A percentile compares a stretch with the other conserved stretches of the same genome.
phyloP scores from a whole-genome alignment of 2,113 vertebrate species.

The Raphicerus campestris region DNA sequence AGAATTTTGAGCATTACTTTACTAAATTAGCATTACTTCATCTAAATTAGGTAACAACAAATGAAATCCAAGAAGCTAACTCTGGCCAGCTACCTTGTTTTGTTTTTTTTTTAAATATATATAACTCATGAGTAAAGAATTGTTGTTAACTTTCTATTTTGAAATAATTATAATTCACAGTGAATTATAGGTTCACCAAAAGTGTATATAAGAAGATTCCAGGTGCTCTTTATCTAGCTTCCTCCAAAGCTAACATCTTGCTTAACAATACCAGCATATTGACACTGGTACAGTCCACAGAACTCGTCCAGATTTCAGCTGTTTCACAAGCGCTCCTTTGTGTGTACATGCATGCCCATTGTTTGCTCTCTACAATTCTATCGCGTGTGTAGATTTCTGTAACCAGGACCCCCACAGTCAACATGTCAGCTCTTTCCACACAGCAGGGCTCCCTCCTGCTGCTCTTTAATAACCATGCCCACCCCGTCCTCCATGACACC shows the following conservation, averaged over 20 bases:
- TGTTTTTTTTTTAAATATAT: not conserved
- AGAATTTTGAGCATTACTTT: too few species aligned
- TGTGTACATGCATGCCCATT: not conserved
- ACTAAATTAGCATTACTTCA: too few species aligned
- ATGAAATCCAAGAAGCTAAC: not conserved
- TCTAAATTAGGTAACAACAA: not conserved
- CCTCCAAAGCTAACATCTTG: not conserved
- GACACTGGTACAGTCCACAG: not conserved
- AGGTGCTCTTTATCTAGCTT: not conserved
- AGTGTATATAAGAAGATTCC: not conserved
- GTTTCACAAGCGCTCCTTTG: not conserved
- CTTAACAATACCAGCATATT: not conserved
- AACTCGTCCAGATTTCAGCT: too few species aligned
- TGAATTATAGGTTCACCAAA: not conserved
- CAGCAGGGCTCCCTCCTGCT: not conserved
- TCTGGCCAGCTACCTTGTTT: not conserved
- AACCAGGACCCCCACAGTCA: not conserved
- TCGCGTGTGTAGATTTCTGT: not conserved
- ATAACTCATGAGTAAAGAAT: not conserved
- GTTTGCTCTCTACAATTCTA: not conserved
- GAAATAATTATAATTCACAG: not conserved
- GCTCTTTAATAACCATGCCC: rapidly evolving
- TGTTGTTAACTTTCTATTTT: not conserved
- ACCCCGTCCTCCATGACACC: not conserved
- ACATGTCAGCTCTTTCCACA: too few species aligned